These are phyloP conservation scores for Scomberomorus guttatus DNA, from an alignment of 2,797 vertebrate species.

Conservation along the genomic window DNA sequence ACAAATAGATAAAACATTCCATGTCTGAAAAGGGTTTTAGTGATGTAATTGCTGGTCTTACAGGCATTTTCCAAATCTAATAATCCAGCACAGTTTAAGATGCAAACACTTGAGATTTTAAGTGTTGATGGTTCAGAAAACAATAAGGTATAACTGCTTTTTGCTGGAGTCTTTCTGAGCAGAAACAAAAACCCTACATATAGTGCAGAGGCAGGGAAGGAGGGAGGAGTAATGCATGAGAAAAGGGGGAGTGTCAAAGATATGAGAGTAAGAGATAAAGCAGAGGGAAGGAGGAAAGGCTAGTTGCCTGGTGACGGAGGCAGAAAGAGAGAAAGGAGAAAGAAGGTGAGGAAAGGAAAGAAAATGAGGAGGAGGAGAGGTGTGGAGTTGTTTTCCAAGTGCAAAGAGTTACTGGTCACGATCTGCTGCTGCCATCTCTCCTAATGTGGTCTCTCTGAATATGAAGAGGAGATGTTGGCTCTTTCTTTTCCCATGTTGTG, in stretches of 20 bases:
- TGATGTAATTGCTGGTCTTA: background rate
- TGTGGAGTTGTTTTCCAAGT: conserved; percentile 60
- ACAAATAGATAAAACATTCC: no score
- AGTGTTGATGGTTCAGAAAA: background rate
- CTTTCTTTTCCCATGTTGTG: background rate
- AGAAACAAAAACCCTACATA: background rate
- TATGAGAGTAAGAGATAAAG: conserved; percentile 32
- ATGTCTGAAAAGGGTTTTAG: background rate
- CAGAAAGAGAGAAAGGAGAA: conserved; percentile 46
- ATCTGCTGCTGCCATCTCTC: conserved; percentile 61
- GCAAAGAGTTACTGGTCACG: conserved; percentile 70
- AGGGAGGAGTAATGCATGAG: conserved; percentile 22
- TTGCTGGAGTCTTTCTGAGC: background rate
- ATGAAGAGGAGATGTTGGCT: conserved; percentile 25
- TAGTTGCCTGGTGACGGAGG: conserved; percentile 77
- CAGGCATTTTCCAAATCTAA: background rate
- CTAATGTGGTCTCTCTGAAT: conserved; percentile 28
- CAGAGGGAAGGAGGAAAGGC: conserved; percentile 56
- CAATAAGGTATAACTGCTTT: background rate
- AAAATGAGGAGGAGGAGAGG: conserved; percentile 43
- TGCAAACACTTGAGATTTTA: background rate
- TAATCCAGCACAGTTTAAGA: no score
- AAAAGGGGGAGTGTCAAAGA: conserved; percentile 37
- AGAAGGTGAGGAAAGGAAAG: conserved; percentile 44
- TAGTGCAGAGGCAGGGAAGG: conserved; percentile 4